Evolutionary conservation across 2,888 invertebrate species (phyloP), one percentile per base, ranked within the genome.

Genomic region (Orthosia gothica): DNA sequence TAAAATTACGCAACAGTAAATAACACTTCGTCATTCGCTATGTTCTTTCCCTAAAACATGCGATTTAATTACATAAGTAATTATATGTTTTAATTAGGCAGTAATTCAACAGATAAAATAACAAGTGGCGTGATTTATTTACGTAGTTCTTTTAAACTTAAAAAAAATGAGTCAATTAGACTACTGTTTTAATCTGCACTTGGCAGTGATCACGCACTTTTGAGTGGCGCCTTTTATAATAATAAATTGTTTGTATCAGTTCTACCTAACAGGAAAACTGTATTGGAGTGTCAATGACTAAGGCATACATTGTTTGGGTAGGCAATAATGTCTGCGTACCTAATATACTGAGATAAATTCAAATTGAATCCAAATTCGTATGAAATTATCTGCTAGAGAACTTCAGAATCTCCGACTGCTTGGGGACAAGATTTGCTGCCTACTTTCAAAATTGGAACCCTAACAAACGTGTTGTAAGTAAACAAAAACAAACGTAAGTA

Each of bases 101-200:
- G n/a, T 7, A 11, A 23, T 16, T 32, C 20, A 26, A 54, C 20
- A 54, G 52, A 70, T 70, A 54, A 40, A 40, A 47, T 40, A 18
- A 15, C 18, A 45, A 75, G 70, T 75, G 54, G 26, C 40, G 40
- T 70, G 71, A 61, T 75, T 61, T 70, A 70, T 55, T 61, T 59
- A 69, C 70, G 52, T n/a, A 47, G 70, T 65, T 55, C 16, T 64
- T 54, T 16, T n/a, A 64, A 32, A 49, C 3, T 15, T 32, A 40
- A 16, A 54, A 23, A 54, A 57, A 71, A 7, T 9, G 0, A 55
- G 16, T 9, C 13, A 49, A n/a, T 55, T 18, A 11, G 0, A 69
- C 15, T 72, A 59, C n/a, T 45, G 18, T 18, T 52, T 23, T 26
- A 45, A 59, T 50, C 23, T 50, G 32, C 5, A 59, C 12, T 54